Base-by-base conservation (phyloP, 37 sponge, comb jelly and placozoan species). In the Crambe crambe region DNA sequence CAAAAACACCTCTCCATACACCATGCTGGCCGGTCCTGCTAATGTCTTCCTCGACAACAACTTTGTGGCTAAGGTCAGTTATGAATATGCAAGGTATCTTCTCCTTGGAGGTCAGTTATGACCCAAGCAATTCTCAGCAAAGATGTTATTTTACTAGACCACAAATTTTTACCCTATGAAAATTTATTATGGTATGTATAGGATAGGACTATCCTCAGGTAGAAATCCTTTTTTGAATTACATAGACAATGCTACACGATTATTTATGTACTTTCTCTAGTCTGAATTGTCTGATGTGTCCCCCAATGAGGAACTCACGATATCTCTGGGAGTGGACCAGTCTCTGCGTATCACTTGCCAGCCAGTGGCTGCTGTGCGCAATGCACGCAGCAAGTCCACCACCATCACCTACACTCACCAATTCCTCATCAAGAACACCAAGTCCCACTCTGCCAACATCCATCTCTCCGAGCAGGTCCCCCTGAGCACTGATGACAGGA, bases 391-490 rank as follows among this genome's bases (percentile, higher is more conserved):
- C 35, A 81, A 60, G 78, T 66, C 44, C 42, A 70, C 44, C 35
- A n/a, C 43, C 42, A 36, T 72, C 73, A 71, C 81, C 43, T 81
- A 70, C 62, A 63, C 61, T 34, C 90, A 90, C 44, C 30, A 27
- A 68, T 78, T 90, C 56, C 58, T 78, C 29, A 74, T 90, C 18
- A 90, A 90, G 77, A 90, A 90, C 86, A 82, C 80, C 44, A 41
- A 61, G 39, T 9, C 29, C 0, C 82, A 85, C 8, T 22, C 74
- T 10, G 80, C 81, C 43, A 72, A 58, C 34, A 70, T 90, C 63
- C 20, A 81, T 30, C 78, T 90, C 58, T 61, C 64, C 4, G 91
- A 90, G 61, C 91, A 90, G 70, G 60, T 90, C 30, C 91, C 91
- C 2, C 77, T 86, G 36, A 90, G 86, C 69, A 73, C 70, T 26